phyloP scores from a whole-genome alignment of 2,888 invertebrate species.

The Tenthredo amoena region DNA sequence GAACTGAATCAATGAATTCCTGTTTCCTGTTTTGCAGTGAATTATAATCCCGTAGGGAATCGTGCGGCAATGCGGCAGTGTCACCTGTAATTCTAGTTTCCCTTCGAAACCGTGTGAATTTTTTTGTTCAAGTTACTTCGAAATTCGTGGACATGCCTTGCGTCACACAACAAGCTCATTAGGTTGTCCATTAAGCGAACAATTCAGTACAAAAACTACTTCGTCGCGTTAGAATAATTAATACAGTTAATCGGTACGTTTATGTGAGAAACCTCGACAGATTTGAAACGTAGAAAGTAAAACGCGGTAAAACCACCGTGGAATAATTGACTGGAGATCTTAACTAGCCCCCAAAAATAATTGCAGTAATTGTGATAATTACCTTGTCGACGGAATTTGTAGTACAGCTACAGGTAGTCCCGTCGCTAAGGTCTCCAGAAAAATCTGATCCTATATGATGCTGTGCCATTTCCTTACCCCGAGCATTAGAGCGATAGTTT shows the following conservation, averaged over 20 bases:
- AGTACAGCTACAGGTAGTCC: slow-evolving; percentile 73
- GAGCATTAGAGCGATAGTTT: slow-evolving; percentile 44
- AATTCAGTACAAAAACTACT: neutral
- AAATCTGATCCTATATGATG: slow-evolving; percentile 72
- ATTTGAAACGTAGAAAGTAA: neutral
- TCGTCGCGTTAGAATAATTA: slow-evolving; percentile 10
- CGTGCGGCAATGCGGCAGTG: slow-evolving; percentile 1
- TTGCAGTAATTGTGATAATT: neutral
- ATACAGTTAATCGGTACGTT: neutral
- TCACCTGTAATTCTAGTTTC: slow-evolving; percentile 44
- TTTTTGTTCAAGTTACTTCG: neutral
- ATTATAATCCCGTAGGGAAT: neutral
- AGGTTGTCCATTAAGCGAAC: neutral
- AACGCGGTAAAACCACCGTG: too few relatives aligned
- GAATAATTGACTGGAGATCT: neutral
- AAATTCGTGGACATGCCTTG: slow-evolving; percentile 6
- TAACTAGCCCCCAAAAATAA: neutral
- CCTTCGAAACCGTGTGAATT: slow-evolving; percentile 47
- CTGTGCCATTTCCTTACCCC: slow-evolving; percentile 65
- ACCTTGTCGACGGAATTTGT: slow-evolving; percentile 73
- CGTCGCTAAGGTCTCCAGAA: slow-evolving; percentile 74
- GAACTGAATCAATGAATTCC: neutral
- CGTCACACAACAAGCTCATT: slow-evolving; percentile 14
- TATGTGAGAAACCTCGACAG: neutral
- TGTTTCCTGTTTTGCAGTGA: neutral